Base-by-base conservation (phyloP, 2,113 vertebrate species). In the Tinamus guttatus region DNA sequence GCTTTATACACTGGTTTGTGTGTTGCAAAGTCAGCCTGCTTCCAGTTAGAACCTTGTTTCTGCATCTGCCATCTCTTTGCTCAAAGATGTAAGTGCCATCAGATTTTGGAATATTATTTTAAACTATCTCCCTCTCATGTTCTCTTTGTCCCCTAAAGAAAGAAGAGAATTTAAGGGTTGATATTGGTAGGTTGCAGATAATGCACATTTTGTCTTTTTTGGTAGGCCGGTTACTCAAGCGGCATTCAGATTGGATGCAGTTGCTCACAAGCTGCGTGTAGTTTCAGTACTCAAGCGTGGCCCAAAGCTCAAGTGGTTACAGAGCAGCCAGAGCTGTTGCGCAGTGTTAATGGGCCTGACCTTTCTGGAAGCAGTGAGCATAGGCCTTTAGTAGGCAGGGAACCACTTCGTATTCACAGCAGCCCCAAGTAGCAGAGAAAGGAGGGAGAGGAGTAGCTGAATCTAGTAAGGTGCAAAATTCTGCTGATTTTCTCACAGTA, bases 361-460 rank as follows among this genome's bases (percentile, higher is more conserved):
- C 27, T 56, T 92, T 73, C 78, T 89, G 69, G 59, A 63, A 51
- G 40, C 51, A 60, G 63, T 58, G 76, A 80, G 30, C 75, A 11
- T 8, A 90, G 20, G 28, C 54, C 28, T 0, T 0, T 9, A 19
- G 16, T 60, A 15, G n/a, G 36, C 80, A 90, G 56, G 47, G 59
- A 60, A 3, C 19, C 75, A 54, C 75, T 80, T 69, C 4, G 2
- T 51, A 6, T 52, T 80, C 34, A 15, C 16, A 87, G 30, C 52
- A 91, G 36, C 13, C 14, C 7, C 25, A 43, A 54, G 36, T 15
- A 67, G 67, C 2, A 51, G 27, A 18, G 30, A 22, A 24, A 77
- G 25, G 59, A 38, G 36, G 36, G 28, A 56, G 28, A 56, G 28
- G 54, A 56, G 54, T 56, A 77, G 22, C 67, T 17, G 65, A 52